A percentile compares a stretch with the other conserved stretches of the same genome.
phyloP scores from a whole-genome alignment of 92 coral and sea anemone genomes.

The Zoanthus sociatus region DNA sequence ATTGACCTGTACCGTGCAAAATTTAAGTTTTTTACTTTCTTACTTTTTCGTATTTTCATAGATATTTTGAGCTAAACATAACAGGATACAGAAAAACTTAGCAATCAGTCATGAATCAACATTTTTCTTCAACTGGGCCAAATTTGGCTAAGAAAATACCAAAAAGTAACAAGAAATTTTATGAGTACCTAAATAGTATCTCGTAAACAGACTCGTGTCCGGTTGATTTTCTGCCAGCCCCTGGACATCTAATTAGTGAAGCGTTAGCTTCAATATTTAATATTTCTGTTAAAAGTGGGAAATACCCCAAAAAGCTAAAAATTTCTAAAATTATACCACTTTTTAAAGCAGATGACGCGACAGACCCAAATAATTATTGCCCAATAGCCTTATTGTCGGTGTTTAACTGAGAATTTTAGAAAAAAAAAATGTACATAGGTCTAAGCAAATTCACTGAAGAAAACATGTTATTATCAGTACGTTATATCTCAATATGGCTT shows the following conservation, averaged over 20 bases:
- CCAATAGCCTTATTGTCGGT: constrained; percentile 29
- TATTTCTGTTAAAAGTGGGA: constrained; percentile 39
- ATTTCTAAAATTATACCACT: constrained; percentile 28
- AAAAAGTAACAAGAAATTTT: constrained; percentile 6
- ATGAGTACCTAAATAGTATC: constrained; percentile 20
- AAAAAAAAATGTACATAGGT: constrained; percentile 50
- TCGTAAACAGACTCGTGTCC: constrained; percentile 21
- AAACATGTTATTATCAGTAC: background rate
- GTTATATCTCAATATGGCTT: constrained; percentile 4
- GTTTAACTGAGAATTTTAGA: constrained; percentile 38
- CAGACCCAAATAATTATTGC: constrained; percentile 29
- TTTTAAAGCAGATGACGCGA: background rate
- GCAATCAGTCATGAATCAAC: constrained; percentile 36
- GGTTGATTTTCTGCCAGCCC: constrained; percentile 15
- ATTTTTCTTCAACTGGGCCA: constrained; percentile 43
- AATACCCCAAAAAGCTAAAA: constrained; percentile 36
- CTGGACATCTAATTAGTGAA: constrained; percentile 26
- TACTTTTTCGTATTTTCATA: no score
- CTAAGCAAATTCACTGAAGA: constrained; percentile 27
- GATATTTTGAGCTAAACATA: no score
- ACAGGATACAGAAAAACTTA: constrained; percentile 26
- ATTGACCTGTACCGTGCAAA: no score
- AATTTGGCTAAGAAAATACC: constrained; percentile 42
- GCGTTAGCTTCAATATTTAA: constrained; percentile 22
- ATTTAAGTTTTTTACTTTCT: no score